Evolutionary conservation across 1,140 invertebrate species (phyloP), one percentile per base, ranked within the genome.

Genomic region (Cyrtorhinus lividipennis): DNA sequence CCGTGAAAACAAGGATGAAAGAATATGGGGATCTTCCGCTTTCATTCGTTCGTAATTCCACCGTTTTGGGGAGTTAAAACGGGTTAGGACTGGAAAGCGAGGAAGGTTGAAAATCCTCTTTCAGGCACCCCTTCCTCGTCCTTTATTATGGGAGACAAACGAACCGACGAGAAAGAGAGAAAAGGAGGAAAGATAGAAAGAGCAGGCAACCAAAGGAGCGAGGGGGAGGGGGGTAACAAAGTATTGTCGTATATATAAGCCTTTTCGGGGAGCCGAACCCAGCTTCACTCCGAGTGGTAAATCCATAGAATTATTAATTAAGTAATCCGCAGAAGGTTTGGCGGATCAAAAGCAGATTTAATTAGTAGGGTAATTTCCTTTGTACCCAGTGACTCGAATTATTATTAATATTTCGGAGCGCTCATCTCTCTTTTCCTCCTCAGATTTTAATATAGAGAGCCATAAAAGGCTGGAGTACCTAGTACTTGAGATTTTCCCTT

Each of bases 231-330:
- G 20, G 48, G 12, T 53, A 20, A 20, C 48, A 59, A 59, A 59
- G 58, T 59, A 59, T 59, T 59, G 58, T 59, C 58, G 58, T 59
- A 27, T 59, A 59, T 59, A 53, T 53, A 53, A 53, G 48, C 48
- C 48, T 53, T 53, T 53, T 53, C 20, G 48, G 48, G 48, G 38
- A n/a, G 38, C 8, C 8, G n/a, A 44, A n/a, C 38, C 8, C 38
- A 8, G 3, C 48, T 53, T 53, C 48, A 12, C 48, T 53, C 24
- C 24, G 58, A 59, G 58, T 27, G 27, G 58, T 59, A 59, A 59
- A 59, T 59, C 58, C 58, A 59, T 59, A 59, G 58, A 59, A 59
- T 59, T 59, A 59, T 59, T 59, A 59, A 59, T 59, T 59, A 59
- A 59, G 58, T 59, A 59, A 59, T 59, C 58, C 58, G 58, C 58